These are phyloP conservation scores for Crambe crambe DNA, from an alignment of 37 sponge, comb jelly and placozoan genomes.

Conservation along the genomic window DNA sequence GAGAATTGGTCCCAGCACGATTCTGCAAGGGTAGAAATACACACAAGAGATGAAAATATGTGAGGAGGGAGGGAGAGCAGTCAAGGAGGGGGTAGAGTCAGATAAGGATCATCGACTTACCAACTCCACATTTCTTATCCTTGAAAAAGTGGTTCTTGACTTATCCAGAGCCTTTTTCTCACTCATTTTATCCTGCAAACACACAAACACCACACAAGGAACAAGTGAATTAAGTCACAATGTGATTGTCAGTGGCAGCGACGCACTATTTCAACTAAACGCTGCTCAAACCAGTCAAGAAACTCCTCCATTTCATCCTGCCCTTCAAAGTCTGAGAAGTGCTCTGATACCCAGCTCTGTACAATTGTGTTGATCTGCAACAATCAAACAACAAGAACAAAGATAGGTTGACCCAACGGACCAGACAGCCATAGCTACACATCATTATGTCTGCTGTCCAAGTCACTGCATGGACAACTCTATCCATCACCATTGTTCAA, in stretches of 20 bases:
- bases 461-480: no score
- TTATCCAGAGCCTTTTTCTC: conserved; percentile 61
- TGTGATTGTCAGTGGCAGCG: not conserved
- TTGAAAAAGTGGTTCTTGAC: conserved; percentile 27
- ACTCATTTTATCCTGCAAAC: conserved; percentile 49
- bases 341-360: conserved; percentile 71
- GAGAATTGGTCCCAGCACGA: conserved; percentile 55
- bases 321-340: conserved; percentile 82
- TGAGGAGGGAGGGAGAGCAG: not conserved
- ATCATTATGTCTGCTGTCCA: no score
- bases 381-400: not conserved
- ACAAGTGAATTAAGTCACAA: not conserved
- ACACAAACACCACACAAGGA: no score
- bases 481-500: no score
- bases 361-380: conserved; percentile 48
- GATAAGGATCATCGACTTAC: conserved; percentile 12
- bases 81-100: not conserved
- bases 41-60: not conserved
- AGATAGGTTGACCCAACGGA: not conserved
- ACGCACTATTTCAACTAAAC: conserved; percentile 55
- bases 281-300: conserved; percentile 74
- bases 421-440: not conserved
- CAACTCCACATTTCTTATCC: conserved; percentile 47
- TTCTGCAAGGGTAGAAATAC: conserved; percentile 5
- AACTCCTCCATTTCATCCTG: conserved; percentile 55